phyloP scores from a whole-genome alignment of 1,140 invertebrate species.

The Dreissena rostriformis region DNA sequence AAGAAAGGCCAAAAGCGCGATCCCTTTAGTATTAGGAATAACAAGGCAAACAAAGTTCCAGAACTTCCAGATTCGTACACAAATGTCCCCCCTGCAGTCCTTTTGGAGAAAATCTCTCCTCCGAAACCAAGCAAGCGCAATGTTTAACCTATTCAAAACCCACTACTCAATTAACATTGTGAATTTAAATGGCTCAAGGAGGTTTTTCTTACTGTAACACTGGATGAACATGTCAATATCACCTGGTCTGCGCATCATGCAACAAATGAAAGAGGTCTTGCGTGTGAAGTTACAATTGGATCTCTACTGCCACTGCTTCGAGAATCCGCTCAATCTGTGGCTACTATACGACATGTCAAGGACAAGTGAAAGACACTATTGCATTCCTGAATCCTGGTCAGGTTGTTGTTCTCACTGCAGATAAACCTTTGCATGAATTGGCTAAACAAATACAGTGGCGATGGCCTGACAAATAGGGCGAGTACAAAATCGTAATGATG shows the following conservation, averaged over 20 bases:
- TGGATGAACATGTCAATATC: neutral
- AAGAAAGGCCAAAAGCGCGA: neutral
- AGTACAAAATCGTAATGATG: constrained; percentile 56
- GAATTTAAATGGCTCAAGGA: constrained; percentile 40
- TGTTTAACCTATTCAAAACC: too few species aligned
- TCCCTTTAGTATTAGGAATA: neutral
- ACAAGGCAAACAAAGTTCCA: constrained; percentile 9
- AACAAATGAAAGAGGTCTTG: neutral
- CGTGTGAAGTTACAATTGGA: constrained; percentile 9
- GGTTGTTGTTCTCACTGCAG: constrained; percentile 53
- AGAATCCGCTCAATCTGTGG: constrained; percentile 53
- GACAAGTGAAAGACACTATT: constrained; percentile 53
- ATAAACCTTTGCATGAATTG: constrained; percentile 62
- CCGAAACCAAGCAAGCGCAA: too few species aligned
- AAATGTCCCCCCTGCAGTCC: constrained; percentile 28
- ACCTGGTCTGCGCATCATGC: constrained; percentile 23
- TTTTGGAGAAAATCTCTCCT: constrained; percentile 13
- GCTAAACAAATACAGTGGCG: constrained; percentile 65
- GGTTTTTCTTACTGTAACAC: neutral
- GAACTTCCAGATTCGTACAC: constrained; percentile 39
- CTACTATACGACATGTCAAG: constrained; percentile 63
- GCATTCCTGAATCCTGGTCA: constrained; percentile 61
- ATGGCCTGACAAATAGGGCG: constrained; percentile 61
- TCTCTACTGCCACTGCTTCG: constrained; percentile 51
- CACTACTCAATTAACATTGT: neutral